Evolutionary conservation across 2,888 invertebrate genomes (phyloP).

Genomic region (Mystacides longicornis): DNA sequence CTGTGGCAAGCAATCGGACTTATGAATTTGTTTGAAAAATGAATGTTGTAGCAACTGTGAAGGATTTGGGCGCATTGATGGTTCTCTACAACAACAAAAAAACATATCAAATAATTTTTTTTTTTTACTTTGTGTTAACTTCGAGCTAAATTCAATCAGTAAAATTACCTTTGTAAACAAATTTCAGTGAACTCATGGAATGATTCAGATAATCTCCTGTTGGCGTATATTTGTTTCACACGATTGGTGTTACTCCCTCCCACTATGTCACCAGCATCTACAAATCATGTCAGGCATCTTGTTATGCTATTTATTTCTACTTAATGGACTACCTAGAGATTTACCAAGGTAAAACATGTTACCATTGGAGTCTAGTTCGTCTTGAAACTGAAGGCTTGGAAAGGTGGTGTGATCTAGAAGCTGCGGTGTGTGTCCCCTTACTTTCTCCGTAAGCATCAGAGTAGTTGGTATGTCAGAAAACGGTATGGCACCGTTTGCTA

Average conservation of each 20-base stretch:
- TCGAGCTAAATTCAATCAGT: too few relatives aligned
- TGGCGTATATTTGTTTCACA: slow-evolving; percentile 45
- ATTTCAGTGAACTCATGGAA: slow-evolving; percentile 73
- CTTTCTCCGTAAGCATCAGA: slow-evolving; percentile 85
- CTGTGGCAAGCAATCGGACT: slow-evolving; percentile 53
- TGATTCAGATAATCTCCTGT: slow-evolving; percentile 61
- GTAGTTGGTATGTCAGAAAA: slow-evolving; percentile 81
- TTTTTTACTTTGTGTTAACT: too few relatives aligned
- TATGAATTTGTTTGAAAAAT: slow-evolving; percentile 68
- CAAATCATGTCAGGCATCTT: slow-evolving; percentile 32
- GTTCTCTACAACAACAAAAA: slow-evolving; percentile 42
- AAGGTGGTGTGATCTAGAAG: slow-evolving; percentile 67
- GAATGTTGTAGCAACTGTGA: slow-evolving; percentile 62
- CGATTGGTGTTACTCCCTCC: slow-evolving; percentile 35
- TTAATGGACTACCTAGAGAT: neutral
- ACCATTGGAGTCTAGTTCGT: slow-evolving; percentile 32
- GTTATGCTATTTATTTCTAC: neutral
- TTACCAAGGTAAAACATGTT: slow-evolving; percentile 16
- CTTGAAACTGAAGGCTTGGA: slow-evolving; percentile 43
- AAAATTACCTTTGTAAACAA: slow-evolving; percentile 59
- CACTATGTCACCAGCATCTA: slow-evolving; percentile 45
- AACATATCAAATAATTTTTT: neutral
- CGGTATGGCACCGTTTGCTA: slow-evolving; percentile 84
- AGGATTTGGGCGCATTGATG: slow-evolving; percentile 62
- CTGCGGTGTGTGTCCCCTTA: slow-evolving; percentile 70